Conservation (phyloP, 2,797 vertebrate genomes). For the Mareca penelope region DNA sequence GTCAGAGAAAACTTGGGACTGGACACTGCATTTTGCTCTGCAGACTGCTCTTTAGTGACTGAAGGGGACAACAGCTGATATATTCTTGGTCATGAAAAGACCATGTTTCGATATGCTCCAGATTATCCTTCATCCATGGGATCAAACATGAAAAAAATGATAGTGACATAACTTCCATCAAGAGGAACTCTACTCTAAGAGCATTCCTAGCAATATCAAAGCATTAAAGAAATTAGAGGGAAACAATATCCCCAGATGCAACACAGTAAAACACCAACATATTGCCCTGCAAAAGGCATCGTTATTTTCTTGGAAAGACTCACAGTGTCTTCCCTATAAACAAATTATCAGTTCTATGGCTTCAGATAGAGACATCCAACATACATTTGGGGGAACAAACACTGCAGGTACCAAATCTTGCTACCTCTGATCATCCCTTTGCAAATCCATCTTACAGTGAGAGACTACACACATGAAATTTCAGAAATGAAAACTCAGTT, state of each 20-base stretch:
- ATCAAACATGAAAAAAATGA: neutral
- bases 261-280: neutral
- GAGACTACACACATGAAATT: fast-evolving
- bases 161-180: neutral
- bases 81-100: neutral
- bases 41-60: neutral
- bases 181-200: neutral
- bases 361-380: neutral
- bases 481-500: neutral
- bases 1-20: neutral
- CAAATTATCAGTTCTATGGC: neutral
- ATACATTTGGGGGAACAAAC: neutral
- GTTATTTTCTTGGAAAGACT: neutral
- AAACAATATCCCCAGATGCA: neutral
- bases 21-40: neutral
- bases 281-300: neutral
- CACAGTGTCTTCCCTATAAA: neutral
- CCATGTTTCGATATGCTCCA: neutral
- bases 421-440: neutral
- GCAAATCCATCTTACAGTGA: neutral
- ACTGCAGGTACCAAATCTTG: neutral
- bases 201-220: neutral
- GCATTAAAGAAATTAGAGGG: neutral
- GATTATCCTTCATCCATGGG: neutral
- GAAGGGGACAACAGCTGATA: neutral